phyloP scores from a whole-genome alignment of 2,113 vertebrate genomes.

The Pterocles gutturalis region DNA sequence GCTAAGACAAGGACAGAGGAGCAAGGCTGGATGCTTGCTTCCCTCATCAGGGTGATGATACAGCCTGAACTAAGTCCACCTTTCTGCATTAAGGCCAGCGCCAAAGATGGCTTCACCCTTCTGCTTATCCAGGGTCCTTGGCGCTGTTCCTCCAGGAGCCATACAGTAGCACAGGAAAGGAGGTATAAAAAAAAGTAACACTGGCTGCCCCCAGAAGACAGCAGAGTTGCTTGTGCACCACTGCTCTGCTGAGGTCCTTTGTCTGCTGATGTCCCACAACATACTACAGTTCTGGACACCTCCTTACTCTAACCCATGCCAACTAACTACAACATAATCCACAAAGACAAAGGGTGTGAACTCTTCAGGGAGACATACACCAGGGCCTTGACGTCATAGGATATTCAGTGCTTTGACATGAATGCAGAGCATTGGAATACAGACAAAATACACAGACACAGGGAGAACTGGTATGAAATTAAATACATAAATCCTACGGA shows the following conservation, averaged over 20 bases:
- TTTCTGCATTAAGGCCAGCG: neutral
- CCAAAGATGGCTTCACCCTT: neutral
- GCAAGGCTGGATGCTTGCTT: neutral
- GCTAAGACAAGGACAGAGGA: neutral
- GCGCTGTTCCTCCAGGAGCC: neutral
- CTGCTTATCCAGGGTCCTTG: neutral
- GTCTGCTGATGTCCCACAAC: neutral
- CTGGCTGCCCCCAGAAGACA: neutral
- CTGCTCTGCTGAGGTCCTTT: neutral
- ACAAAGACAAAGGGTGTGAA: neutral
- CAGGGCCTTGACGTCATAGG: neutral
- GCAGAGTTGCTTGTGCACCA: neutral
- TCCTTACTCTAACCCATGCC: neutral
- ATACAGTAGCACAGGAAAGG: neutral
- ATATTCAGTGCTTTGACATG: neutral
- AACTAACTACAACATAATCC: fast-evolving
- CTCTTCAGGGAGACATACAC: neutral
- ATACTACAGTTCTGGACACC: neutral
- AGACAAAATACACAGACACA: neutral
- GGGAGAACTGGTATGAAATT: neutral
- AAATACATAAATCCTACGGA: neutral
- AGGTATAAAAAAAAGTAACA: neutral
- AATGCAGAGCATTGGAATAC: neutral
- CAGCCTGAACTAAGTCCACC: neutral
- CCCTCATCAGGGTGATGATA: neutral